Base-by-base conservation (phyloP, 1,140 invertebrate genomes). In the Acromyrmex charruanus region DNA sequence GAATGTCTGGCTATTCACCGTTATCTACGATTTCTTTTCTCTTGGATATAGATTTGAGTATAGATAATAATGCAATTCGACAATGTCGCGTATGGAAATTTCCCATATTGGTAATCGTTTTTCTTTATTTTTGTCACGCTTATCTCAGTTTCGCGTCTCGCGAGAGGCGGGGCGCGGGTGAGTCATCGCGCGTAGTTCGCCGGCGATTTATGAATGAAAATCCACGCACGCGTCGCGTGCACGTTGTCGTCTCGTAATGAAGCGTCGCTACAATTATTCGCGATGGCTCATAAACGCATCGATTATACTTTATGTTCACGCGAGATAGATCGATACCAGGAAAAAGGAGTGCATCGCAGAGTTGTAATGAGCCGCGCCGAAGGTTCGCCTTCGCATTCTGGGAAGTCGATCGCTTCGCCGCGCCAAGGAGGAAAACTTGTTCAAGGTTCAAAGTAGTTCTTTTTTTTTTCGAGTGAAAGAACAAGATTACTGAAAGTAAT, bases 181-280 rank as follows among this genome's bases (percentile, higher is more conserved):
- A 92, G 21, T 92, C 92, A 92, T 86, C 63, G 85, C 87, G 84
- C 58, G 81, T 79, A 89, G 89, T 89, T 65, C 66, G 81, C 89
- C 82, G 65, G 85, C 87, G 92, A 95, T 94, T 95, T 95, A 94
- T 95, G 94, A 94, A 95, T 95, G 94, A 94, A 94, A 94, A 94
- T 93, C 92, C 90, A 90, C 89, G 89, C 89, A 89, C 91, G 90
- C 87, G 90, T 88, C 77, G 84, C 87, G 84, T 87, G 66, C 55
- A 77, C 59, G 81, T 88, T 80, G 51, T 53, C 31, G 65, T 53
- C 21, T 74, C 55, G 55, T 75, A 75, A 63, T 69, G 77, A 85
- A 49, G 88, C 63, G 14, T 14, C 74, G 86, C 65, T 65, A 72
- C 80, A 87, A 90, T 90, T 90, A 90, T 88, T 90, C 77, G 86